These are phyloP conservation scores for Laodelphax striatellus DNA, from an alignment of 1,140 invertebrate species.

Conservation along the genomic window DNA sequence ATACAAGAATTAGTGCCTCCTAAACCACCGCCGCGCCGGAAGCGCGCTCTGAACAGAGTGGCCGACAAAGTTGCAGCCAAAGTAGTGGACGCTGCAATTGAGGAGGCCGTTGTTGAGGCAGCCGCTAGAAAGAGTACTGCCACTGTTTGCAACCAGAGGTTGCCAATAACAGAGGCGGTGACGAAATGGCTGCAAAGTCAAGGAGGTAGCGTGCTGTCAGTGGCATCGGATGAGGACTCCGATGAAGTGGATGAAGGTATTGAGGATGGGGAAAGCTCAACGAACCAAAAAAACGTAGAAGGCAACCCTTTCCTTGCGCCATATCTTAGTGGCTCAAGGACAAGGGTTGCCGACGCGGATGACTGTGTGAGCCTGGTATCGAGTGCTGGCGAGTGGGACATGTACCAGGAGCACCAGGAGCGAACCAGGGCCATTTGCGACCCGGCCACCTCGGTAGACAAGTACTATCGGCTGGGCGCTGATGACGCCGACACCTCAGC, in stretches of 20 bases:
- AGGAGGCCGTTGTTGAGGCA: constrained; percentile 13
- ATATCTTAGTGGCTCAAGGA: constrained; percentile 24
- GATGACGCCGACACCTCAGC: background rate
- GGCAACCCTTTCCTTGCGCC: constrained; percentile 31
- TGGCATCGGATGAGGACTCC: constrained; percentile 9
- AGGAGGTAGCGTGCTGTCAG: constrained; percentile 11
- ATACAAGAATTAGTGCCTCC: constrained; percentile 3
- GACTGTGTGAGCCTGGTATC: constrained; percentile 6
- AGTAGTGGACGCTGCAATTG: constrained; percentile 4
- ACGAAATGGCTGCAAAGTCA: constrained; percentile 27
- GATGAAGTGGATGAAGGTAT: constrained; percentile 20
- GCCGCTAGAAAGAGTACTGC: background rate
- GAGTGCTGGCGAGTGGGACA: constrained; percentile 9
- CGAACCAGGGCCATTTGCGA: constrained; percentile 15
- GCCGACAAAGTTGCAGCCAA: constrained; percentile 14
- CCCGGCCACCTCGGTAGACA: constrained; percentile 16
- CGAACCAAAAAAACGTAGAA: constrained; percentile 31
- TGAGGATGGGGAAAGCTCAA: constrained; percentile 17
- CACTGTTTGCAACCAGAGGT: background rate
- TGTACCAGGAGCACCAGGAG: constrained; percentile 4
- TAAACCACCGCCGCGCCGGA: constrained; percentile 11
- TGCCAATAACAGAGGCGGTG: constrained; percentile 25
- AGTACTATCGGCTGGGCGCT: constrained; percentile 16
- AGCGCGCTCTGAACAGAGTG: constrained; percentile 5
- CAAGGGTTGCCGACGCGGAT: constrained; percentile 20